Percentiles rank a stretch among this genome's conserved stretches.
phyloP scores from a whole-genome alignment of 2,113 vertebrate species.

The Cervus canadensis region DNA sequence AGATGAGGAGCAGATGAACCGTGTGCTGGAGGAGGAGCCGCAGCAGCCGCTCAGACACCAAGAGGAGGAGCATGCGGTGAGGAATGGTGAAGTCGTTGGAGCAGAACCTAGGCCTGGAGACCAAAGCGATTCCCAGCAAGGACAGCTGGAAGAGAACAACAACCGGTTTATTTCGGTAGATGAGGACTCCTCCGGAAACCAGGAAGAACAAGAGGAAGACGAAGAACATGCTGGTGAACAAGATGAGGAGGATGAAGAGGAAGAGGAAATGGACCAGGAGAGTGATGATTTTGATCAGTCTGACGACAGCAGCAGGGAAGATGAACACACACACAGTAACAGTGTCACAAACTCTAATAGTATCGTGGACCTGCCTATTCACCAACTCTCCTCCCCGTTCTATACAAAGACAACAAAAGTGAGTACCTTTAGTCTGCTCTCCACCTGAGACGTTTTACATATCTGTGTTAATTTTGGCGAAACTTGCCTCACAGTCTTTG shows the following conservation, averaged over 20 bases:
- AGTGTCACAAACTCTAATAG: conserved; percentile 89
- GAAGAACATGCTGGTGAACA: conserved; percentile 88
- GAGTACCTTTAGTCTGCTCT: conserved; percentile 67
- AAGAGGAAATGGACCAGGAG: conserved; percentile 99
- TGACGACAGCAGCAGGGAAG: conserved; percentile 93
- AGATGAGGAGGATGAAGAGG: conserved; percentile 89
- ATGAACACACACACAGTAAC: conserved; percentile 89
- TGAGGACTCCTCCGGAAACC: conserved; percentile 83
- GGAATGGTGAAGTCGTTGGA: conserved; percentile 82
- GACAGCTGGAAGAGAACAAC: conserved; percentile 85
- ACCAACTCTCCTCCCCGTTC: conserved; percentile 88
- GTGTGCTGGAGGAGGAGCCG: conserved; percentile 90
- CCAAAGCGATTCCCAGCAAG: conserved; percentile 79
- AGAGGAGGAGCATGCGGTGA: conserved; percentile 82
- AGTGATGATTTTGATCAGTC: conserved; percentile 98
- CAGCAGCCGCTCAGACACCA: conserved; percentile 81
- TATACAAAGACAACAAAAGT: conserved; percentile 92
- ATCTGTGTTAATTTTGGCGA: neutral
- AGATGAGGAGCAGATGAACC: conserved; percentile 93
- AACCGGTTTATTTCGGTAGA: conserved; percentile 82
- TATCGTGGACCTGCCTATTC: conserved; percentile 85
- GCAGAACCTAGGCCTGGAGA: conserved; percentile 77
- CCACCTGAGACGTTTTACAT: neutral
- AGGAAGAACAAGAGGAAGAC: conserved; percentile 86
- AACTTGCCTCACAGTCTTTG: neutral